Evolutionary conservation across 1,140 invertebrate genomes (phyloP).

Genomic region (Leptonema lineaticorne): DNA sequence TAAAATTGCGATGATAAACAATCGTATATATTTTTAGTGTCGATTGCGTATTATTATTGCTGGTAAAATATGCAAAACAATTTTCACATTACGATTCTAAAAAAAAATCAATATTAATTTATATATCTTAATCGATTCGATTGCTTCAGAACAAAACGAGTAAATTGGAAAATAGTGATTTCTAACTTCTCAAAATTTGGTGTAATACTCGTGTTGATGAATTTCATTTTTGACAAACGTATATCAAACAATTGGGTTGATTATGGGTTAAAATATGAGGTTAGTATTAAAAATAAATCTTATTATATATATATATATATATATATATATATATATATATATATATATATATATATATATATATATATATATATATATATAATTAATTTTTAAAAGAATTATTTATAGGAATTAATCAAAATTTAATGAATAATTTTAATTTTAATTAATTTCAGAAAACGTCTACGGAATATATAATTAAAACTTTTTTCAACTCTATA

Average conservation of each 20-base stretch:
- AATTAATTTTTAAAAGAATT: no score
- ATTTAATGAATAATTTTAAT: no score
- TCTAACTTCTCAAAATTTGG: constrained; percentile 73
- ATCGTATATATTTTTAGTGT: constrained; percentile 1
- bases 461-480: no score
- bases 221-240: constrained; percentile 77
- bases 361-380: no score
- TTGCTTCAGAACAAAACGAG: constrained; percentile 62
- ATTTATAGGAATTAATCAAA: no score
- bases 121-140: no score
- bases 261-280: constrained; percentile 48
- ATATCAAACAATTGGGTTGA: constrained; percentile 3
- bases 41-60: neutral
- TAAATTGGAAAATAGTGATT: constrained; percentile 73
- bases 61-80: neutral
- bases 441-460: no score
- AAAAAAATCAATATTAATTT: neutral
- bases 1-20: no score
- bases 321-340: no score
- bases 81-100: neutral
- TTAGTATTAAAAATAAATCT: constrained; percentile 32
- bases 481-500: no score
- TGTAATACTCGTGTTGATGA: constrained; percentile 73
- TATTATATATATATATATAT: neutral
- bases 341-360: no score